These are phyloP conservation scores for Anthophora plumipes DNA, from an alignment of 2,888 invertebrate species.

Conservation along the genomic window DNA sequence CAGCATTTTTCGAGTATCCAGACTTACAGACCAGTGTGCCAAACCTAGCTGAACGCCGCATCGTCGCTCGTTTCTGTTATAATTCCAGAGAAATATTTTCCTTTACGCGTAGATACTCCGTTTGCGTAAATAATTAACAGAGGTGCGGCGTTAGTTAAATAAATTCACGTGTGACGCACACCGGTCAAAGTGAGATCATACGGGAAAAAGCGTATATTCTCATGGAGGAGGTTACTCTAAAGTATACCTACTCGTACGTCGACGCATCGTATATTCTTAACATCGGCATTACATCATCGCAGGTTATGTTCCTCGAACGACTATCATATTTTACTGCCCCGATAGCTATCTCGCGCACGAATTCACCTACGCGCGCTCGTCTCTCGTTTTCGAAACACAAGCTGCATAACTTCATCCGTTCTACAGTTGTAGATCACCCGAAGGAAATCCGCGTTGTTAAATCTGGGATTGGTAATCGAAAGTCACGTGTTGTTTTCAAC, in stretches of 20 bases:
- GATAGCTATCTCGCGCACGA: not conserved
- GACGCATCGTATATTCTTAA: constrained; percentile 12
- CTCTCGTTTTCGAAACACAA: not conserved
- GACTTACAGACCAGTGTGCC: not conserved
- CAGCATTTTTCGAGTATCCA: not conserved
- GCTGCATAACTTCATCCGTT: not conserved
- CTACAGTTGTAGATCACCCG: not conserved
- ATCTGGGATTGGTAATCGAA: not conserved
- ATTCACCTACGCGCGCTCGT: not conserved
- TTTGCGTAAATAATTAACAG: not conserved
- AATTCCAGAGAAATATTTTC: not conserved
- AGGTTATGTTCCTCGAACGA: constrained; percentile 12
- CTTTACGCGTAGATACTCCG: not conserved
- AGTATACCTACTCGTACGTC: not conserved
- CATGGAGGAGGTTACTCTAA: not conserved
- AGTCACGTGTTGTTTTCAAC: not conserved
- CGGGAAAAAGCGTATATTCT: not conserved
- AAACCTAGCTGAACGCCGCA: not conserved
- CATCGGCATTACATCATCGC: constrained; percentile 22
- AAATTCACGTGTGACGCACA: not conserved
- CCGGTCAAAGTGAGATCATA: not conserved
- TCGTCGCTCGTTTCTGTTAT: not conserved
- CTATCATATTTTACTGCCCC: constrained; percentile 2
- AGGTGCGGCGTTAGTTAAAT: not conserved
- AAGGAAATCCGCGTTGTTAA: not conserved